These are phyloP conservation scores for Drosophila nr. perissopoda DNA, from an alignment of 2,888 invertebrate genomes.

Conservation along the genomic window DNA sequence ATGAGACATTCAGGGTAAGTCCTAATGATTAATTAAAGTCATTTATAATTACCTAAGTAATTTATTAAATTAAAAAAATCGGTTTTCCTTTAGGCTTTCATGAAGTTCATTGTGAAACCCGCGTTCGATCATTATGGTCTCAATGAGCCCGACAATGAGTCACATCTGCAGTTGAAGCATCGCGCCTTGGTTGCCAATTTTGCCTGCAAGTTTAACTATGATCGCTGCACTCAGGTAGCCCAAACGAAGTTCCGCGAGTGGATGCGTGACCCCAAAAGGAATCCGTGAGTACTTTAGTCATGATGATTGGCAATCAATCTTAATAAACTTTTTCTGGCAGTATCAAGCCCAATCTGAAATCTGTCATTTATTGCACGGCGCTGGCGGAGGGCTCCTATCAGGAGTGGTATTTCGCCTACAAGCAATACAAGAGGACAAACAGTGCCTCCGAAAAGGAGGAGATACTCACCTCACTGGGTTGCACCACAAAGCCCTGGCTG, in stretches of 20 bases:
- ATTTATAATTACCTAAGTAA: no score
- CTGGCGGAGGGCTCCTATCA: slow-evolving; percentile 87
- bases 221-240: slow-evolving; percentile 86
- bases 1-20: slow-evolving; percentile 87
- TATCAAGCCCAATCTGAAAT: slow-evolving; percentile 88
- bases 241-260: slow-evolving; percentile 86
- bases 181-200: slow-evolving; percentile 86
- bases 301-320: neutral
- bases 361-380: slow-evolving; percentile 89
- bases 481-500: slow-evolving; percentile 87
- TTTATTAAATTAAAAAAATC: neutral
- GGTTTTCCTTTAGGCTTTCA: slow-evolving; percentile 80
- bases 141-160: slow-evolving; percentile 85
- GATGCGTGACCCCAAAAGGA: slow-evolving; percentile 85
- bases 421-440: slow-evolving; percentile 83
- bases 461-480: slow-evolving; percentile 87
- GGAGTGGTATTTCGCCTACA: slow-evolving; percentile 90
- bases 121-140: slow-evolving; percentile 85
- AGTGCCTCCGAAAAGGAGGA: slow-evolving; percentile 88
- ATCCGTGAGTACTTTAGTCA: slow-evolving; percentile 84
- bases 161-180: slow-evolving; percentile 86
- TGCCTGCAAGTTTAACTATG: slow-evolving; percentile 86
- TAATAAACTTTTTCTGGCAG: slow-evolving; percentile 74
- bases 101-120: slow-evolving; percentile 84
- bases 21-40: no score